These are phyloP conservation scores for Hypomecis atomaria DNA, from an alignment of 2,888 invertebrate genomes.

Conservation along the genomic window DNA sequence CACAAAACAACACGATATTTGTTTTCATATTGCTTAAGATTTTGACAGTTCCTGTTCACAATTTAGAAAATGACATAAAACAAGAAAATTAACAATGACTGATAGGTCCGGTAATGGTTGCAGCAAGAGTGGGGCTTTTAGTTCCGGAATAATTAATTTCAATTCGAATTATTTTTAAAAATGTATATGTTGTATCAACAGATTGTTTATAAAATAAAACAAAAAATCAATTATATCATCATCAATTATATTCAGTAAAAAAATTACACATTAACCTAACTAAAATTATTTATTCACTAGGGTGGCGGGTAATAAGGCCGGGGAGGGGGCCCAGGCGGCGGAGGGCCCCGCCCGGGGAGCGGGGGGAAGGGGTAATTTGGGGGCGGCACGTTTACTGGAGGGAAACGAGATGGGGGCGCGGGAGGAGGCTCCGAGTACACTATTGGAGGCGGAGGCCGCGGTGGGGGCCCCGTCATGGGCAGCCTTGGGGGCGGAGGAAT, in stretches of 20 bases:
- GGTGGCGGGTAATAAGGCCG: slow-evolving; percentile 78
- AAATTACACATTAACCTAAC: slow-evolving; percentile 64
- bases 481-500: slow-evolving; percentile 67
- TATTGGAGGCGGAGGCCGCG: slow-evolving; percentile 59
- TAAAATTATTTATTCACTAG: slow-evolving; percentile 56
- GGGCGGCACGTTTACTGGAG: slow-evolving; percentile 73
- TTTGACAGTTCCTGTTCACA: too few species aligned
- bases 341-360: slow-evolving; percentile 55
- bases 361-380: slow-evolving; percentile 68
- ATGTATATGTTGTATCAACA: too few species aligned
- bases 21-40: too few species aligned
- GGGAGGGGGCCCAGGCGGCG: slow-evolving; percentile 65
- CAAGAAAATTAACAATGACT: too few species aligned
- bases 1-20: too few species aligned
- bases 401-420: slow-evolving; percentile 57
- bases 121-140: too few species aligned
- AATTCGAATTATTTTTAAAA: too few species aligned
- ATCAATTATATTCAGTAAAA: slow-evolving; percentile 73
- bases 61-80: too few species aligned
- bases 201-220: slow-evolving; percentile 44
- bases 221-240: slow-evolving; percentile 45
- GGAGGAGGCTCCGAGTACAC: slow-evolving; percentile 79
- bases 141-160: too few species aligned
- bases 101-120: too few species aligned
- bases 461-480: slow-evolving; percentile 64